Base-by-base conservation (phyloP, 2,888 invertebrate genomes). In the Portevinia maculata region DNA sequence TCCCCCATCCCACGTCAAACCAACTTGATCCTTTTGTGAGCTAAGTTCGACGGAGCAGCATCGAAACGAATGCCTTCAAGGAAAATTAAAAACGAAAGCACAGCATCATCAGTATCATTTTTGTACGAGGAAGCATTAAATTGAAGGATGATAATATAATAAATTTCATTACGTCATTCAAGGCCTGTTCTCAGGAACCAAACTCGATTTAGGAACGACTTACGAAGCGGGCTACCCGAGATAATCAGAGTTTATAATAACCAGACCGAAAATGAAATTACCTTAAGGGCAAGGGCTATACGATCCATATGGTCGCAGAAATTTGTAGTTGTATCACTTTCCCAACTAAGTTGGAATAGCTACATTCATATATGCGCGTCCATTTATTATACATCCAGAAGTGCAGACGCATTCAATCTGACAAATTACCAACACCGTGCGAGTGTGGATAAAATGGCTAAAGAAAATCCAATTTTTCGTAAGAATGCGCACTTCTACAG, bases 31-130 rank as follows among this genome's bases (percentile, higher is more conserved):
- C 81, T 41, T 81, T 46, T 60, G 67, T 55, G 60, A 48, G 53
- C 41, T 32, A 19, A 13, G 30, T 28, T 17, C 15, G 24, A n/a
- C 39, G 34, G 46, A 32, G 37, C 17, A 30, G 59, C 7, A 21
- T 13, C 48, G 39, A 11, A 67, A 48, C 76, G 64, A 70, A 83
- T 73, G 71, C 83, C 78, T 65, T 67, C 30, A 67, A 83, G 83
- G 78, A 62, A 83, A 83, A 83, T 83, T 78, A 83, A 83, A 78
- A 83, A 73, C 55, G 71, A 78, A 65, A 76, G 70, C 81, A 17
- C 34, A 71, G 71, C 67, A 67, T 65, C 83, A 78, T 78, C 78
- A 70, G 78, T 57, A 64, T 70, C 53, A 60, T 57, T 73, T 70
- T 50, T 78, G 57, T 73, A 73, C 32, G 48, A 73, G 50, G 57